Percentiles rank a stretch among this genome's conserved stretches.
These are phyloP conservation scores for Hydropsyche tenuis DNA, from an alignment of 1,140 invertebrate genomes.

Conservation along the genomic window DNA sequence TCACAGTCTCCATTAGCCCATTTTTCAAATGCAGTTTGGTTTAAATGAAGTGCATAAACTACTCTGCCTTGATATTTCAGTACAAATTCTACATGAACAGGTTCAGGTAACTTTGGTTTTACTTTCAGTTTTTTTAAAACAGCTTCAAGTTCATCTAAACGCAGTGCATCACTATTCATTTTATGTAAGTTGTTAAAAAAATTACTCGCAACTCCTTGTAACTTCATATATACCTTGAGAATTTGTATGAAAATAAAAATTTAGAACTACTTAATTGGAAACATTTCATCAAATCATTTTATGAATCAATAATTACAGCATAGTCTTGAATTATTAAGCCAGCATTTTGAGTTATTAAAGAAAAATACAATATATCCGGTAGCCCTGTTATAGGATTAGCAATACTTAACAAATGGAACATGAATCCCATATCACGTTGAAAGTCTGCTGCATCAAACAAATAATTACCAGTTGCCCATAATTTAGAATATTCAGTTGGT, in stretches of 20 bases:
- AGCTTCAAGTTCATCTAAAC: slow-evolving; percentile 33
- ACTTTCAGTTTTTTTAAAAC: slow-evolving; percentile 33
- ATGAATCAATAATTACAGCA: slow-evolving; percentile 35
- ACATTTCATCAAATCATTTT: neutral
- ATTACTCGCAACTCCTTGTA: slow-evolving; percentile 42
- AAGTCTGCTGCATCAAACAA: slow-evolving; percentile 69
- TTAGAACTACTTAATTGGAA: neutral
- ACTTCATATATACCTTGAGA: slow-evolving; percentile 46
- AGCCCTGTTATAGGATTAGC: slow-evolving; percentile 67
- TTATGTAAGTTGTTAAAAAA: slow-evolving; percentile 39
- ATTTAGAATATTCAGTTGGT: slow-evolving; percentile 55
- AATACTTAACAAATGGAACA: slow-evolving; percentile 66
- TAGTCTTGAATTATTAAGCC: slow-evolving; percentile 42
- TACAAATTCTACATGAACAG: slow-evolving; percentile 45
- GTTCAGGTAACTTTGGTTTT: neutral
- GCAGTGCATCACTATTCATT: slow-evolving; percentile 20
- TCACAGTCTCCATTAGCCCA: slow-evolving; percentile 46
- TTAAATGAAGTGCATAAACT: slow-evolving; percentile 39
- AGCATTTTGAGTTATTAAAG: slow-evolving; percentile 60
- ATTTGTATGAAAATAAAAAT: slow-evolving; percentile 1
- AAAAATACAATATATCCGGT: slow-evolving; percentile 66
- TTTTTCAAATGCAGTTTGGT: slow-evolving; percentile 47
- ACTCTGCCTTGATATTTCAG: slow-evolving; percentile 46
- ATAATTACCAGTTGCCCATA: slow-evolving; percentile 70
- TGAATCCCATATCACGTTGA: slow-evolving; percentile 65